Conservation (phyloP, 2,888 invertebrate genomes). For the Erannis defoliaria region DNA sequence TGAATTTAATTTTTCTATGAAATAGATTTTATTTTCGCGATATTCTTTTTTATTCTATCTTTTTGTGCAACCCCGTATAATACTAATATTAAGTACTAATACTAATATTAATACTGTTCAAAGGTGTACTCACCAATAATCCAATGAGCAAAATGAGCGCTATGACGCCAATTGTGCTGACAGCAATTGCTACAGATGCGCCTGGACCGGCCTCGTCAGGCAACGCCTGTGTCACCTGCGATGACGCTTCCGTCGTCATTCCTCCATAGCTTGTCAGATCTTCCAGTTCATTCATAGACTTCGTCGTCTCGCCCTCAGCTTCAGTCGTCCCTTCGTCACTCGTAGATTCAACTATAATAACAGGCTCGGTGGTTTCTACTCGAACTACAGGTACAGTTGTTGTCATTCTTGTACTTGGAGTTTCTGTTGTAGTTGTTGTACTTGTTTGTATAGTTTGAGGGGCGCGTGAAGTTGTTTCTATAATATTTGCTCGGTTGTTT, state of each 20-base stretch:
- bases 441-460: slow-evolving; percentile 3
- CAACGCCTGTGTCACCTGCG: slow-evolving; percentile 60
- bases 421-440: slow-evolving; percentile 10
- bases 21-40: too few species aligned
- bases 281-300: slow-evolving; percentile 60
- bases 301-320: slow-evolving; percentile 54
- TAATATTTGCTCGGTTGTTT: background rate
- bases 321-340: slow-evolving; percentile 48
- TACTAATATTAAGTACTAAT: too few species aligned
- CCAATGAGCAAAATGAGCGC: slow-evolving; percentile 92
- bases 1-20: too few species aligned
- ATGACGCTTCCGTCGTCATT: slow-evolving; percentile 71
- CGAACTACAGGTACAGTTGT: slow-evolving; percentile 6
- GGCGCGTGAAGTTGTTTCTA: slow-evolving; percentile 7
- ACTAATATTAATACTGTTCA: background rate
- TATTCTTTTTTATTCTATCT: too few species aligned
- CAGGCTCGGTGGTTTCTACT: slow-evolving; percentile 26
- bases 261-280: slow-evolving; percentile 68
- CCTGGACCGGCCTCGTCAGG: slow-evolving; percentile 85
- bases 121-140: slow-evolving; percentile 88
- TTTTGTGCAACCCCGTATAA: too few species aligned
- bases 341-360: slow-evolving; percentile 36
- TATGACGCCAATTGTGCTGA: slow-evolving; percentile 92
- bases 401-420: slow-evolving; percentile 3
- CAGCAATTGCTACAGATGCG: slow-evolving; percentile 93